Evolutionary conservation across 2,888 invertebrate genomes (phyloP), one percentile per base, ranked within the genome.

Genomic region (Tribolium freemani): DNA sequence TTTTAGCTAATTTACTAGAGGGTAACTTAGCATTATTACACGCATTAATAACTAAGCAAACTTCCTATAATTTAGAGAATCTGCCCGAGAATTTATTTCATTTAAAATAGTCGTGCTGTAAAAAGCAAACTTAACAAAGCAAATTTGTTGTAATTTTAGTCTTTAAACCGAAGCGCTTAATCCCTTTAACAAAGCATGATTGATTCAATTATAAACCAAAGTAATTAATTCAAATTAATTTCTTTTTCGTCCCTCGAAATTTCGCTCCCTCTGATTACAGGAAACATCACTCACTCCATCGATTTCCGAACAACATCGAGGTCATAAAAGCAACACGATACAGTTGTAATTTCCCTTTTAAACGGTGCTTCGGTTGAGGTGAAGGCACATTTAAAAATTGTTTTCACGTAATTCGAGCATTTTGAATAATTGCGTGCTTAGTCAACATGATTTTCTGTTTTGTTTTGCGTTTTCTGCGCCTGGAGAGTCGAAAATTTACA

Each of bases 321-420:
- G 10, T 60, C 20, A 30, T 51, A 51, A 63, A 48, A 63, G 30
- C 20, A 46, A 21, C 60, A 20, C 60, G 63, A 63, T 63, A 63
- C 51, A 63, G 50, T 50, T 13, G 50, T 51, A 63, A 63, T 63
- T 63, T 63, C 31, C 63, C 13, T 31, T 50, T 50, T 63, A 50
- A 50, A 16, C 31, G n/a, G 38, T 9, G 9, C 8, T 10, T 57
- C 30, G 26, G 38, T 31, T 16, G 13, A 48, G 45, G 48, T 48
- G 48, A 8, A 38, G 38, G 9, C 8, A 38, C n/a, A n/a, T 8
- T 38, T 2, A 38, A 38, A 38, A 38, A 38, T 38, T 1, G 26
- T 26, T 26, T 26, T 26, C 38, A 38, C 38, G n/a, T 38, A 38
- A 38, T 38, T 38, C n/a, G n/a, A 38, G 8, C 38, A 38, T 38